Evolutionary conservation across 2,888 invertebrate species (phyloP).

Genomic region (Lasioglossum vierecki): DNA sequence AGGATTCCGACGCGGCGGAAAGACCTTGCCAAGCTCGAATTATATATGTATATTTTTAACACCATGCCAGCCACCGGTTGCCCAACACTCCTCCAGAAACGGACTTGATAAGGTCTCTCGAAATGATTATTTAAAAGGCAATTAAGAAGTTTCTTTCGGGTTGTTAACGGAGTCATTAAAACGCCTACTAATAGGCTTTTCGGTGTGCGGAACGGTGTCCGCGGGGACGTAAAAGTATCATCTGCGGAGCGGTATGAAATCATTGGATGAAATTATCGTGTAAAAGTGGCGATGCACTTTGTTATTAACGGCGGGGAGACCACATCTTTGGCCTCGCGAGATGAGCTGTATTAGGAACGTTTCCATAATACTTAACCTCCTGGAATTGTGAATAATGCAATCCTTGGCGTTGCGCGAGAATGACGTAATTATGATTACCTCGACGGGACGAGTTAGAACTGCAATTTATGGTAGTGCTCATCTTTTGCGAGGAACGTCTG

Average conservation of each 20-base stretch:
- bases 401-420: conserved; percentile 43
- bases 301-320: neutral
- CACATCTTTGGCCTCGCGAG: conserved; percentile 15
- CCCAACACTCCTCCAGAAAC: neutral
- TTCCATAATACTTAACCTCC: conserved; percentile 44
- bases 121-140: neutral
- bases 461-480: conserved; percentile 39
- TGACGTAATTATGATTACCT: conserved; percentile 58
- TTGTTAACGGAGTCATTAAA: neutral
- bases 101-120: neutral
- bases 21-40: conserved; percentile 27
- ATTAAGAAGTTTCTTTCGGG: neutral
- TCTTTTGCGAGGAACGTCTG: conserved; percentile 7
- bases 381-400: conserved; percentile 44
- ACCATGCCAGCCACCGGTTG: neutral
- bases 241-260: neutral
- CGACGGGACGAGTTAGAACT: conserved; percentile 24
- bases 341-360: conserved; percentile 31
- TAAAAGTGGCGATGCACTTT: neutral
- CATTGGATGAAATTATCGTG: neutral
- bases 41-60: conserved; percentile 5
- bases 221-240: neutral
- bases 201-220: neutral
- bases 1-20: neutral
- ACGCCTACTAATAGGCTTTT: neutral